Evolutionary conservation across 2,113 vertebrate species (phyloP), one percentile per base, ranked within the genome.

Genomic region (Prietella phreatophila): DNA sequence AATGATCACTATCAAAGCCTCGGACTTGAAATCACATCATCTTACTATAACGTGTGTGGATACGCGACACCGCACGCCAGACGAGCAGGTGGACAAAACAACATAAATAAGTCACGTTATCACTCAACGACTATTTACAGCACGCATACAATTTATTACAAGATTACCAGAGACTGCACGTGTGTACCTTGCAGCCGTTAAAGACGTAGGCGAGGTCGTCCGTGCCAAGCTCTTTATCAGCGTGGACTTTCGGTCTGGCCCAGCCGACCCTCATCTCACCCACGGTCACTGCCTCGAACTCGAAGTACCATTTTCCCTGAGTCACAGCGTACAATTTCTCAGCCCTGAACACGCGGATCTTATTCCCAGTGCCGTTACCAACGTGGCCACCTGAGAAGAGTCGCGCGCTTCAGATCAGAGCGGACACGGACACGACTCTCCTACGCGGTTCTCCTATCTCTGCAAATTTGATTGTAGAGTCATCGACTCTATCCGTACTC

Each of bases 211-310:
- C 96, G 36, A 97, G 92, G 0, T 98, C 97, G 67, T 98, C 97
- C 0, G 94, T 95, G 15, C 97, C 97, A 36, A 98, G 94, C 82
- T 97, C 97, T 20, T 93, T 91, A 30, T 98, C 97, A 0, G 97
- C 96, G 0, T 95, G 94, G 75, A 97, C 96, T 8, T 93, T 95
- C 0, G 97, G 97, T 22, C 97, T 93, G 0, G 97, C 97, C 97
- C 97, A 98, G 25, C 97, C 97, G 47, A 98, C 97, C 81, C 97
- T 94, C 97, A 98, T 98, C 92, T 98, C 97, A 0, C 97, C 97
- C 0, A 97, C 96, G 1, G 96, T 98, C 83, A 97, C 96, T 0
- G 96, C 97, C 91, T 98, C 97, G 61, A 98, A 98, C 91, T 98
- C 97, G 84, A 98, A 98, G 93, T 98, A 98, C 97, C 97, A 98